phyloP scores from a whole-genome alignment of 2,113 vertebrate genomes.

The Gobio gobio region DNA sequence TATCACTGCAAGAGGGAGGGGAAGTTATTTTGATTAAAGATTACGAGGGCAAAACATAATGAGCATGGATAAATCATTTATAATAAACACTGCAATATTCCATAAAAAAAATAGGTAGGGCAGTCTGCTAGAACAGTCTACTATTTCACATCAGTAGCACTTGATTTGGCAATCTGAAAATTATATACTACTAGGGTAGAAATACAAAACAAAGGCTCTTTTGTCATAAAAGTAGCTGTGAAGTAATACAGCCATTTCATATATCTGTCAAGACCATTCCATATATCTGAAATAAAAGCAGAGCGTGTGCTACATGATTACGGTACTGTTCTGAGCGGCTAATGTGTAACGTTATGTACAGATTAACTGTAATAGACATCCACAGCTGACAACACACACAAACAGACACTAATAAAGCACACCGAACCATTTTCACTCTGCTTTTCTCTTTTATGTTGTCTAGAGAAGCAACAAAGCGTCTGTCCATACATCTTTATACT shows the following conservation, averaged over 20 bases:
- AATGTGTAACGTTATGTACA: background rate
- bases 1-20: no score
- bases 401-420: conserved; percentile 8
- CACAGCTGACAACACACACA: background rate
- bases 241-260: background rate
- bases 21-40: no score
- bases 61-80: no score
- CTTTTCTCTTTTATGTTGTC: conserved; percentile 18
- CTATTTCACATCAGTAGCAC: background rate
- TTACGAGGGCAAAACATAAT: no score
- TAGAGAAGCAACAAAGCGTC: conserved; percentile 15
- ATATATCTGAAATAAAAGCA: background rate
- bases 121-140: background rate
- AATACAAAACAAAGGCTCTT: background rate
- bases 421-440: background rate
- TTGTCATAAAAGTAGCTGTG: conserved; percentile 7
- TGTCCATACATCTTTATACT: background rate
- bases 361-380: conserved; percentile 6
- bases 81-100: no score
- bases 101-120: no score
- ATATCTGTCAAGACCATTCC: background rate
- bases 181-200: background rate
- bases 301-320: background rate
- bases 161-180: background rate
- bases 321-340: background rate